A percentile compares a stretch with the other conserved stretches of the same genome.
Evolutionary conservation across 1,140 invertebrate species (phyloP).

Genomic region (Mylabris phalerata): DNA sequence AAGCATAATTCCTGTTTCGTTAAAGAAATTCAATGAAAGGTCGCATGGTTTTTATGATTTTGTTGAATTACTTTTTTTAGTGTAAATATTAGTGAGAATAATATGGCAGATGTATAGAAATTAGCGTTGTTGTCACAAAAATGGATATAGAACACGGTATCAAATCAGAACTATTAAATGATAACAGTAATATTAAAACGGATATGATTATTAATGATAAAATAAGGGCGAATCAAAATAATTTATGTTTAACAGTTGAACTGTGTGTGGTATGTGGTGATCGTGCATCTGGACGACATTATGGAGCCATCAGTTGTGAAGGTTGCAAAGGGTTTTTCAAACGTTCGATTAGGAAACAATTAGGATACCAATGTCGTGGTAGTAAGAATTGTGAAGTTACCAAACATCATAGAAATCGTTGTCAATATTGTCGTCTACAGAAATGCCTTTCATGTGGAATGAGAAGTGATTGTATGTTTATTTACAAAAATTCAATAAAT

Average conservation of each 20-base stretch:
- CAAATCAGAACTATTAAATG: conserved; percentile 30
- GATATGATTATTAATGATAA: conserved; percentile 34
- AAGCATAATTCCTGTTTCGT: conserved; percentile 20
- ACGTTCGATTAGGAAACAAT: conserved; percentile 85
- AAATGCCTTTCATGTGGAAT: conserved; percentile 96
- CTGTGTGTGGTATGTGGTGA: conserved; percentile 93
- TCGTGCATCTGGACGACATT: conserved; percentile 87
- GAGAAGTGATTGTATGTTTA: conserved; percentile 92
- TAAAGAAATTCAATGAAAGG: conserved; percentile 28
- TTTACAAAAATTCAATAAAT: conserved; percentile 1
- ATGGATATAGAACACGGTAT: conserved; percentile 27
- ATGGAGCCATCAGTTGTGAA: conserved; percentile 90
- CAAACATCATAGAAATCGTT: conserved; percentile 93
- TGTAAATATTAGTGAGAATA: not conserved
- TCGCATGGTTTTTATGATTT: conserved; percentile 11
- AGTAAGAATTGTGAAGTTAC: conserved; percentile 94
- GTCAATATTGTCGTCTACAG: conserved; percentile 95
- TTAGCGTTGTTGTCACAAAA: not conserved
- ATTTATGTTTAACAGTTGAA: conserved; percentile 53
- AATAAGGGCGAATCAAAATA: conserved; percentile 30
- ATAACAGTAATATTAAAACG: conserved; percentile 28
- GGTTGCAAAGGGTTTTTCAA: conserved; percentile 93
- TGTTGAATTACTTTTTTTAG: not conserved
- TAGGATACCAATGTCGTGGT: conserved; percentile 93
- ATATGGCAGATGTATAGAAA: not conserved